Conservation (phyloP, 2,888 invertebrate species). For the Pollenia griseotomentosa region DNA sequence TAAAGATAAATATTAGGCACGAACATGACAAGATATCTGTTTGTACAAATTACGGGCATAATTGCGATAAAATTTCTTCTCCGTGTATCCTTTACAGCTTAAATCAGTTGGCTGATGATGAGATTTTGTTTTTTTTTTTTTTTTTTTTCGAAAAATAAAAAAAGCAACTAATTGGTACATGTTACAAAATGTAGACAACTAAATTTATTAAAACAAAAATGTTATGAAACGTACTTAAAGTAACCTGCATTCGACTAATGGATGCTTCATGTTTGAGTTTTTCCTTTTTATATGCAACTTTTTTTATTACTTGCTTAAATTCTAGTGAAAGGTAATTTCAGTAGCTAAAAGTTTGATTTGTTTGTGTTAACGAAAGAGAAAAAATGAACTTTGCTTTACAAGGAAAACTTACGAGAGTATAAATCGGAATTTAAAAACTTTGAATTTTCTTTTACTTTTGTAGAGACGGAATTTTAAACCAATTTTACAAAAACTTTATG, state of each 20-base stretch:
- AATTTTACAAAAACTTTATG: too few relatives aligned
- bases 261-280: slow-evolving; percentile 6
- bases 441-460: too few relatives aligned
- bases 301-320: neutral
- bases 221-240: neutral
- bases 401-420: too few relatives aligned
- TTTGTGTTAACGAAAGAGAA: neutral
- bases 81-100: too few relatives aligned
- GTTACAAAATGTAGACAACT: neutral
- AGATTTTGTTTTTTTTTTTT: neutral
- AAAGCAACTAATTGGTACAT: slow-evolving; percentile 8
- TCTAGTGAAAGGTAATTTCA: neutral
- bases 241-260: neutral
- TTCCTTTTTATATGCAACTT: neutral
- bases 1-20: too few relatives aligned
- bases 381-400: too few relatives aligned
- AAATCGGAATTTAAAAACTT: too few relatives aligned
- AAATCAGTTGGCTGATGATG: neutral
- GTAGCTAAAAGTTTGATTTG: slow-evolving; percentile 4
- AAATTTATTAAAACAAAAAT: slow-evolving; percentile 13
- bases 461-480: too few relatives aligned
- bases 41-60: too few relatives aligned
- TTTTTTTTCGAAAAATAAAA: neutral
- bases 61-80: too few relatives aligned
- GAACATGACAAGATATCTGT: too few relatives aligned